Evolutionary conservation across 2,797 vertebrate species (phyloP).

Genomic region (Megaceryle alcyon): DNA sequence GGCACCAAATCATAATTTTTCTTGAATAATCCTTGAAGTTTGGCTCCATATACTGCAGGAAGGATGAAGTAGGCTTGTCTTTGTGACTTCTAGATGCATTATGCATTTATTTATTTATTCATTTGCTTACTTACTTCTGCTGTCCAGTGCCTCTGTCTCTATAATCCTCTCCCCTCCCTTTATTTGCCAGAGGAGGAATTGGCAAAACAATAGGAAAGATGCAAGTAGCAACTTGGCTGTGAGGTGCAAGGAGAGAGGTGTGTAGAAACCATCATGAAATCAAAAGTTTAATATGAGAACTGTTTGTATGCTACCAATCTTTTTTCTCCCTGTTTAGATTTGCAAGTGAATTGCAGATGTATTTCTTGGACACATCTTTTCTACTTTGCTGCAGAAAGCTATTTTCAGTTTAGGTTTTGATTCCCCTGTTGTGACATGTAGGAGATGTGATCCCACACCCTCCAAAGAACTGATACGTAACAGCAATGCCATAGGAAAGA

Average conservation of each 20-base stretch:
- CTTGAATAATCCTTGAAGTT: slow-evolving; percentile 1
- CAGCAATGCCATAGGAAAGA: neutral
- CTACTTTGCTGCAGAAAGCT: neutral
- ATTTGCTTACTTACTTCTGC: slow-evolving; percentile 33
- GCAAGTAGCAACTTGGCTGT: slow-evolving; percentile 2
- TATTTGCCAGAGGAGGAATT: slow-evolving; percentile 24
- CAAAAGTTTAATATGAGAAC: neutral
- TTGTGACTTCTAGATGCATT: neutral
- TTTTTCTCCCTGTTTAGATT: neutral
- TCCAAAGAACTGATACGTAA: slow-evolving; percentile 6
- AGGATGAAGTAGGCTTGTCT: neutral
- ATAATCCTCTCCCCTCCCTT: neutral
- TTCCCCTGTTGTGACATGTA: slow-evolving; percentile 25
- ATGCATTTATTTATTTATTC: slow-evolving; percentile 50
- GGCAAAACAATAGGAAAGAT: slow-evolving; percentile 30
- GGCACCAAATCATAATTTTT: neutral
- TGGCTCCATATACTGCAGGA: neutral
- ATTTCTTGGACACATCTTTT: neutral
- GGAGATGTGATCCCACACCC: slow-evolving; percentile 35
- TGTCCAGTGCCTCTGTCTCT: neutral
- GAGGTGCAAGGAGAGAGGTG: neutral
- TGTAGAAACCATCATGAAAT: neutral
- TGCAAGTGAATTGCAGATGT: neutral
- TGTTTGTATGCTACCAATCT: neutral
- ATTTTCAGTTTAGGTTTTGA: slow-evolving; percentile 20